phyloP scores from a whole-genome alignment of 2,888 invertebrate species.

The Odiellus spinosus region DNA sequence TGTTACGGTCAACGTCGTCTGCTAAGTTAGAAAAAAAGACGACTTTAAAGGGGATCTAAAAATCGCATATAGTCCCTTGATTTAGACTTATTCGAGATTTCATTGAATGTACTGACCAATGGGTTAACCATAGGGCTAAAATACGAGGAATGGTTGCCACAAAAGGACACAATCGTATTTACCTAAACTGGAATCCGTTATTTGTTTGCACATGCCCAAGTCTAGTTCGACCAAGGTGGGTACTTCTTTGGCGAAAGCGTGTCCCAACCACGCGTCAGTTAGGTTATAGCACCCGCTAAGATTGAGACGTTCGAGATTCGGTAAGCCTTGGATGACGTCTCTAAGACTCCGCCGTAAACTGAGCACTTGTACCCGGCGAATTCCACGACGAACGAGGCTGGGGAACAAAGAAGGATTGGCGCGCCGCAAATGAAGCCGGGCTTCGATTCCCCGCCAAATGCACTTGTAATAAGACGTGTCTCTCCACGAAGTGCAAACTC shows the following conservation, averaged over 20 bases:
- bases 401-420: constrained; percentile 69
- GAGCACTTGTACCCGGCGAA: constrained; percentile 71
- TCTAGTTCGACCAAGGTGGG: constrained; percentile 58
- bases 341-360: constrained; percentile 64
- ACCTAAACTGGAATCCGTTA: constrained; percentile 74
- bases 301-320: constrained; percentile 70
- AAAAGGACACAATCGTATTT: too few relatives aligned
- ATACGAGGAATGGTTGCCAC: too few relatives aligned
- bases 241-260: constrained; percentile 57
- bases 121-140: too few relatives aligned
- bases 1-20: too few relatives aligned
- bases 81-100: too few relatives aligned
- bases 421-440: constrained; percentile 62
- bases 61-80: too few relatives aligned
- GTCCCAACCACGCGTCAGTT: constrained; percentile 64
- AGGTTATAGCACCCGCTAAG: constrained; percentile 87
- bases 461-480: constrained; percentile 82
- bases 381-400: constrained; percentile 70
- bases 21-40: too few relatives aligned
- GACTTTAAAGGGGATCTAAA: too few relatives aligned
- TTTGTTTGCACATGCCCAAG: constrained; percentile 81
- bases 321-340: constrained; percentile 69
- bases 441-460: constrained; percentile 87
- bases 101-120: too few relatives aligned
- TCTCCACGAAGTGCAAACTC: constrained; percentile 64